Percentiles rank a stretch among this genome's conserved stretches.
Conservation (phyloP, 1,140 invertebrate species). For the Drosophila saltans region DNA sequence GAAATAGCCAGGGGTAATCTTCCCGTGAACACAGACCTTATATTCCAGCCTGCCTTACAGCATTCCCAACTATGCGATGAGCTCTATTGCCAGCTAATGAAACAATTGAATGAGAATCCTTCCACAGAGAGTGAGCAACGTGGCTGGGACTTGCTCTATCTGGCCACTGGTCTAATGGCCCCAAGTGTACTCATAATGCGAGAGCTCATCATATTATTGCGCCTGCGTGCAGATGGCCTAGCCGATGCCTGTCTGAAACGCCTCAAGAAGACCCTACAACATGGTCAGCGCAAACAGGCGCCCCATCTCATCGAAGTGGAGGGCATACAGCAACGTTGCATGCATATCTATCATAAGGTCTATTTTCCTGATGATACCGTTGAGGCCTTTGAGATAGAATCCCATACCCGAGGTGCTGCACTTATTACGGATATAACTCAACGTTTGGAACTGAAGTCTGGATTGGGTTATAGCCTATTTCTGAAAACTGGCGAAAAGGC, state of each 20-base stretch:
- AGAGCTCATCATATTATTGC: conserved; percentile 89
- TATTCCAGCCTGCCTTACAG: conserved; percentile 92
- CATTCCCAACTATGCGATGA: conserved; percentile 93
- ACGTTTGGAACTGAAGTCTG: conserved; percentile 89
- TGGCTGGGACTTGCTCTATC: conserved; percentile 97
- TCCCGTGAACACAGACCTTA: conserved; percentile 91
- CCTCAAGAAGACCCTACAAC: conserved; percentile 90
- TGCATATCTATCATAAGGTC: conserved; percentile 95
- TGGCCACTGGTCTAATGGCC: conserved; percentile 93
- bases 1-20: conserved; percentile 91
- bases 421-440: conserved; percentile 92
- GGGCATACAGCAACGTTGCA: conserved; percentile 96
- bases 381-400: conserved; percentile 91
- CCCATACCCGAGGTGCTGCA: conserved; percentile 93
- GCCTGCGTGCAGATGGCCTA: conserved; percentile 90
- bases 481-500: conserved; percentile 95
- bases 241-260: conserved; percentile 92
- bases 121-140: conserved; percentile 92
- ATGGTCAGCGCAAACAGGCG: conserved; percentile 93
- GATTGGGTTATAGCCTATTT: conserved; percentile 95
- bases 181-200: conserved; percentile 86
- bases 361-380: conserved; percentile 97
- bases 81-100: conserved; percentile 97
- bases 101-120: conserved; percentile 95
- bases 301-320: conserved; percentile 97